These are phyloP conservation scores for Ceyx margarethae DNA, from an alignment of 2,113 vertebrate genomes.

Conservation along the genomic window DNA sequence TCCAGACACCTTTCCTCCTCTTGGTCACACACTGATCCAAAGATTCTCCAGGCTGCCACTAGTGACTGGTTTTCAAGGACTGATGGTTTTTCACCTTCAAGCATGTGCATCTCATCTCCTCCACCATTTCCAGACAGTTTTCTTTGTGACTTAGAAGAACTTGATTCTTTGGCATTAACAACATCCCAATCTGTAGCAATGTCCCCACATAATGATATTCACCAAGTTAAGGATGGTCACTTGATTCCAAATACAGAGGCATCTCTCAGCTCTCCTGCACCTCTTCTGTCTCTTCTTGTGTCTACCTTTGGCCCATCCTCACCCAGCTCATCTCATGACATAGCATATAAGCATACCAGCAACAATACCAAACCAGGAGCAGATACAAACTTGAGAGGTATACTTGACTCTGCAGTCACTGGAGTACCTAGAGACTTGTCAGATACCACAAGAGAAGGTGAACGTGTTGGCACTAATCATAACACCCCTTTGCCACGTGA, in stretches of 20 bases:
- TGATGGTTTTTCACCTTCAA: conserved; percentile 65
- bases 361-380: conserved; percentile 11
- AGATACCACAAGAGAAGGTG: neutral
- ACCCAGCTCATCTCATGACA: neutral
- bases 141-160: conserved; percentile 70
- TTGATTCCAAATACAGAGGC: conserved; percentile 36
- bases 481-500: neutral
- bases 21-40: conserved; percentile 61
- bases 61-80: conserved; percentile 80
- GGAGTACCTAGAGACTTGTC: neutral
- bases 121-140: conserved; percentile 74
- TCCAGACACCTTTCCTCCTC: conserved; percentile 46
- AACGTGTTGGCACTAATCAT: neutral
- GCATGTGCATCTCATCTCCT: conserved; percentile 60
- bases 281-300: conserved; percentile 31
- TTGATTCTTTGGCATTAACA: conserved; percentile 47
- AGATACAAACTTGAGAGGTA: conserved; percentile 2
- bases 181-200: conserved; percentile 31
- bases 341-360: neutral
- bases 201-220: conserved; percentile 16
- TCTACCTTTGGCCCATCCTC: conserved; percentile 35
- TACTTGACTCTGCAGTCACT: neutral
- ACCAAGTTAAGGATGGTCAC: conserved; percentile 56
- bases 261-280: conserved; percentile 21
- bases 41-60: conserved; percentile 69